Percentiles rank a stretch among this genome's conserved stretches.
phyloP scores from a whole-genome alignment of 2,888 invertebrate genomes.

The Augiades crinisus region DNA sequence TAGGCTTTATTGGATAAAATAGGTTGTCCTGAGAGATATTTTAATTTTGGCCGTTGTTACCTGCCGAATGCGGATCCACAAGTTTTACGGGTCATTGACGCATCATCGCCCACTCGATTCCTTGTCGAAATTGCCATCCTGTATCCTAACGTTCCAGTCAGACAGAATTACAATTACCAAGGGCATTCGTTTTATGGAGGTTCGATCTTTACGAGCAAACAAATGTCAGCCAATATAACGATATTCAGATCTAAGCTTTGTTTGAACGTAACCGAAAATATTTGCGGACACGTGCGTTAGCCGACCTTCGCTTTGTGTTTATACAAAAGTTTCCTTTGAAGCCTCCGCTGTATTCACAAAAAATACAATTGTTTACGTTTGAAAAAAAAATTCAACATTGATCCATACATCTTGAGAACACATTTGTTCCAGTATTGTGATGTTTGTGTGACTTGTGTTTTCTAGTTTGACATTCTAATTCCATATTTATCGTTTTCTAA shows the following conservation, averaged over 20 bases:
- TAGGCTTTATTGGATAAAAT: constrained; percentile 19
- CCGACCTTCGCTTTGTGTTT: constrained; percentile 60
- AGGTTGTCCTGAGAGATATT: constrained; percentile 16
- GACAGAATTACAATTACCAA: constrained; percentile 2
- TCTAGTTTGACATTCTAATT: no score
- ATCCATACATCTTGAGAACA: not conserved
- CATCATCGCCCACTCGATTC: constrained; percentile 70
- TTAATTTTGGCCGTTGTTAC: constrained; percentile 24
- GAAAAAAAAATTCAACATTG: not conserved
- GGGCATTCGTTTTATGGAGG: constrained; percentile 31
- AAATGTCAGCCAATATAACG: not conserved
- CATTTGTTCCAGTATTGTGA: no score
- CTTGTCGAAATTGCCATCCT: constrained; percentile 50
- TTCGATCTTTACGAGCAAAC: not conserved
- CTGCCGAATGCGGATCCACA: constrained; percentile 76
- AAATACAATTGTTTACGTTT: not conserved
- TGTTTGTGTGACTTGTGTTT: no score
- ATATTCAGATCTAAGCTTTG: not conserved
- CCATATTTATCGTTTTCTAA: no score
- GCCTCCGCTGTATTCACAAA: not conserved
- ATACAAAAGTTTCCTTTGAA: constrained; percentile 34
- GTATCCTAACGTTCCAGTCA: constrained; percentile 30
- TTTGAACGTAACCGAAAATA: constrained; percentile 2
- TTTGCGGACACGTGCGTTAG: constrained; percentile 55
- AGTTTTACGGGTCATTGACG: constrained; percentile 80